Base-by-base conservation (phyloP, 2,888 invertebrate species). In the Schizaphis graminum region DNA sequence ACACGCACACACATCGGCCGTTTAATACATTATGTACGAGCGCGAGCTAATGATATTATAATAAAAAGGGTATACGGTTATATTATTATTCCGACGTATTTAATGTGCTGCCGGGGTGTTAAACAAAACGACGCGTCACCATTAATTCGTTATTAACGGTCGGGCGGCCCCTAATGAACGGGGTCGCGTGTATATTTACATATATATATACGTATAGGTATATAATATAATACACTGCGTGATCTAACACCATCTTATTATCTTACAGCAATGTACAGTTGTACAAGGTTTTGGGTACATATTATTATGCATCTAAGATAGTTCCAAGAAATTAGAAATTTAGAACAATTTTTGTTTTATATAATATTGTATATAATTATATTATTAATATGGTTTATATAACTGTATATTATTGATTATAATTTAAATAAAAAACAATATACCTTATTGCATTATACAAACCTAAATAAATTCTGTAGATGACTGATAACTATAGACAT, bases 81-180 rank as follows among this genome's bases (percentile, higher is more conserved):
- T 77, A 77, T 77, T 77, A 35, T 77, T 77, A 77, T 41, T 91
- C 57, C 28, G 84, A 47, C 49, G 13, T 77, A n/a, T 77, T 86
- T 93, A 93, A 93, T 90, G 93, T 56, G 92, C n/a, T 89, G 56
- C 84, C 28, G 90, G 94, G 90, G 94, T 94, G 91, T 94, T 94
- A 91, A 94, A 94, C 94, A 94, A 94, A 94, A 91, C 94, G 93
- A 85, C 93, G 93, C 90, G 94, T 91, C 94, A 67, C 94, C 94
- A 91, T 94, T 94, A 94, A 91, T 94, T 94, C 91, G 90, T 94
- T 94, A 94, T 94, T 94, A 94, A 94, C 94, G 94, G 89, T 57
- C 93, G 56, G 85, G 44, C 44, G 85, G 67, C 24, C 61, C 90
- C 61, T 85, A 85, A 93, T 84, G 56, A 93, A 93, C 41, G 61